Evolutionary conservation across 2,888 invertebrate genomes (phyloP), one percentile per base, ranked within the genome.

Genomic region (Ophioninae sp.): DNA sequence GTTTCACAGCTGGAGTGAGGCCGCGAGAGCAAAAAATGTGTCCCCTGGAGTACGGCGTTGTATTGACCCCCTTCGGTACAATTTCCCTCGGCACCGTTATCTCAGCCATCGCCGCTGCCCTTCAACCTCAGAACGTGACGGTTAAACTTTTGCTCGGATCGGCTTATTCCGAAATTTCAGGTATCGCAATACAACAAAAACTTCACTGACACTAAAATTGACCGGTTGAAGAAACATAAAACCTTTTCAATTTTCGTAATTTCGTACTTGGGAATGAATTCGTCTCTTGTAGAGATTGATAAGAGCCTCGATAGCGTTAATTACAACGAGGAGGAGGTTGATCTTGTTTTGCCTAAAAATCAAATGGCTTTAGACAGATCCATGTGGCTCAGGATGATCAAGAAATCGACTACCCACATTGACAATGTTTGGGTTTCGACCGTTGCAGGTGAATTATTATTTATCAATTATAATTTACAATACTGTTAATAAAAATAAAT

Each of bases 21-120:
- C 83, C 86, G 37, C 86, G 82, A 87, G 89, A 93, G 37, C 88
- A 89, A 75, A 94, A 94, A 87, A 91, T 94, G 87, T 96, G 96
- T 89, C 96, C 96, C 0, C 93, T 95, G 82, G 96, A 96, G 93
- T 93, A 94, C 56, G 96, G 96, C 0, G 95, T 95, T 0, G 93
- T 96, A 10, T 93, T 94, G 89, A 95, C 95, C 0, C 93, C 94
- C 5, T 96, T 94, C 94, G 96, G 95, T 2, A 94, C 95, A 0
- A 90, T 96, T 84, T 93, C 95, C 6, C 93, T 94, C 0, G 95
- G 95, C 0, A 94, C 94, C 2, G 88, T 96, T 8, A 93, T 96
- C 81, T 93, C 94, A 5, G 95, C 95, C 0, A 92, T 95, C 74
- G 95, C 95, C 0, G 94, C 95, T 0, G 94, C 95, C 0, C 91